These are phyloP conservation scores for Hypena proboscidalis DNA, from an alignment of 2,888 invertebrate genomes.

Conservation along the genomic window DNA sequence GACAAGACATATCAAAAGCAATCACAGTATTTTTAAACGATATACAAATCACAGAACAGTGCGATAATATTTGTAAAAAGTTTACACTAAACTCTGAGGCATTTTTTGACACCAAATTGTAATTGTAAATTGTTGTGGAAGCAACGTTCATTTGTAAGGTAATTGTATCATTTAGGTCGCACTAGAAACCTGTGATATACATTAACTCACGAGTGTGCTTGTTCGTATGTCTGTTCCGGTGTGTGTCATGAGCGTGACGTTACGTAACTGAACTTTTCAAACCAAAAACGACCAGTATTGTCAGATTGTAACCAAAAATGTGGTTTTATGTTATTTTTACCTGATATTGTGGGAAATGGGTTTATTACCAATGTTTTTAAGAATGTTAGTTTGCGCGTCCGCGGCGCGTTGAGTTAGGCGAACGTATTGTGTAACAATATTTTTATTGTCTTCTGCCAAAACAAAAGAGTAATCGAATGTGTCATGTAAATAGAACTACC, in stretches of 20 bases:
- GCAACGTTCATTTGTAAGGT: constrained; percentile 60
- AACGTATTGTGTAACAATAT: constrained; percentile 77
- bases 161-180: constrained; percentile 76
- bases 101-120: constrained; percentile 56
- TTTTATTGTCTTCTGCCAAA: constrained; percentile 85
- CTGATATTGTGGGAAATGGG: constrained; percentile 56
- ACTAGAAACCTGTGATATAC: constrained; percentile 83
- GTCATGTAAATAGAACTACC: constrained; percentile 86
- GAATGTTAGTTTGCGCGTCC: constrained; percentile 45
- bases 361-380: constrained; percentile 68
- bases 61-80: constrained; percentile 42
- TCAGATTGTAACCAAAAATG: constrained; percentile 75
- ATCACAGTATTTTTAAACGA: constrained; percentile 60
- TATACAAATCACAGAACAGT: constrained; percentile 25
- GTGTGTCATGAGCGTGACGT: constrained; percentile 52
- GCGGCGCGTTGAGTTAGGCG: constrained; percentile 53
- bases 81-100: constrained; percentile 32
- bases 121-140: constrained; percentile 46
- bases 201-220: constrained; percentile 71
- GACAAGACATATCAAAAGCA: constrained; percentile 78
- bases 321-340: constrained; percentile 50
- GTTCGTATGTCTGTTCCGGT: constrained; percentile 73
- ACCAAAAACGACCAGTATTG: constrained; percentile 83
- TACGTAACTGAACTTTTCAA: constrained; percentile 40
- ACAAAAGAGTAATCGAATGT: constrained; percentile 83